These are phyloP conservation scores for Yasuhikotakia modesta DNA, from an alignment of 2,797 vertebrate genomes.

Conservation along the genomic window DNA sequence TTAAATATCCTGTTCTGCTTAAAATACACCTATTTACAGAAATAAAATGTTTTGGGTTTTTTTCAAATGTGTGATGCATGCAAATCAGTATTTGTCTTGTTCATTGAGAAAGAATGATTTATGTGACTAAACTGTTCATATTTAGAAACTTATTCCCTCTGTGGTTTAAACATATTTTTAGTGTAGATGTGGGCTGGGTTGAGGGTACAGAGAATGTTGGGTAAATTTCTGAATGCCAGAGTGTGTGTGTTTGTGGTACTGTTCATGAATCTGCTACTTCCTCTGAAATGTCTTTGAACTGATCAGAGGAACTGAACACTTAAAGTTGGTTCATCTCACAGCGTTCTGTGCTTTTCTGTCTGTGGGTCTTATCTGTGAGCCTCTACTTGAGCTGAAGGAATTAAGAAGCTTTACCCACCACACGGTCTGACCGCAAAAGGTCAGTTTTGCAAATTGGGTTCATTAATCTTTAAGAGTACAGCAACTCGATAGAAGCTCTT, in stretches of 20 bases:
- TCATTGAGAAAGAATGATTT: background rate
- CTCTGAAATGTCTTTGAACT: slow-evolving; percentile 57
- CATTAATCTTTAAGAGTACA: slow-evolving; percentile 81
- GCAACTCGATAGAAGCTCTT: slow-evolving; percentile 74
- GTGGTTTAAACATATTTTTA: slow-evolving; percentile 32
- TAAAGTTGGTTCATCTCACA: slow-evolving; percentile 64
- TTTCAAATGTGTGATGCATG: background rate
- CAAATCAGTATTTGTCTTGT: background rate
- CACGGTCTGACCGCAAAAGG: slow-evolving; percentile 79
- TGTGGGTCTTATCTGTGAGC: slow-evolving; percentile 70
- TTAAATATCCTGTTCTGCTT: background rate
- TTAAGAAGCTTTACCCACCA: slow-evolving; percentile 78
- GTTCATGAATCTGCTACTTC: slow-evolving; percentile 56
- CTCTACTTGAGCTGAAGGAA: slow-evolving; percentile 72
- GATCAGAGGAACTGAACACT: slow-evolving; percentile 57
- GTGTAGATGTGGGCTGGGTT: slow-evolving; percentile 14
- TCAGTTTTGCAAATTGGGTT: slow-evolving; percentile 85
- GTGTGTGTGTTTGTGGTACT: slow-evolving; percentile 10
- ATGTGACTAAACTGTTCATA: slow-evolving; percentile 11
- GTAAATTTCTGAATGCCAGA: slow-evolving; percentile 16
- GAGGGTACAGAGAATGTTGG: slow-evolving; percentile 18
- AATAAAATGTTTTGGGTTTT: background rate
- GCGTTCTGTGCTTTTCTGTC: slow-evolving; percentile 24
- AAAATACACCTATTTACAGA: background rate
- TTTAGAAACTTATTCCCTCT: slow-evolving; percentile 18